A percentile compares a stretch with the other conserved stretches of the same genome.
phyloP scores from a whole-genome alignment of 2,888 invertebrate species.

The Erebia ligea region DNA sequence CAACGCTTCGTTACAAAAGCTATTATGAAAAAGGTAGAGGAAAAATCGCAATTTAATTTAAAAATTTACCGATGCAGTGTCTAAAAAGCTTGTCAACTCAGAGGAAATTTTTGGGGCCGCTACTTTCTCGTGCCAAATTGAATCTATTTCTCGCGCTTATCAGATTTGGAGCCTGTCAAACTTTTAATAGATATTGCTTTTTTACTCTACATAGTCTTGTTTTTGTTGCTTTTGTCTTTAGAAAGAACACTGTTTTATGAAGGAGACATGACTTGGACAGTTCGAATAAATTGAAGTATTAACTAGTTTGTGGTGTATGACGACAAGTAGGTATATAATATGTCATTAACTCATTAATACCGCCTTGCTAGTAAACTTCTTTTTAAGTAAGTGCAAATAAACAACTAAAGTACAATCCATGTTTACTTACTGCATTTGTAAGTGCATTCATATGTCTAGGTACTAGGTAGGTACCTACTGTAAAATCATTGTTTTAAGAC shows the following conservation, averaged over 20 bases:
- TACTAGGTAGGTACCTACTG: no score
- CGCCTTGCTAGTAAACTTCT: no score
- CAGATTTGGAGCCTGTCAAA: conserved; percentile 72
- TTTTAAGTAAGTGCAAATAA: no score
- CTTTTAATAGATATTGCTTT: conserved; percentile 67
- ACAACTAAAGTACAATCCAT: no score
- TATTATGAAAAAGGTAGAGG: conserved; percentile 16
- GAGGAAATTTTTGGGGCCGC: conserved; percentile 57
- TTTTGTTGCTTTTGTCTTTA: conserved; percentile 9
- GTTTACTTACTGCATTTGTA: no score
- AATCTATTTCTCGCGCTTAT: conserved; percentile 68
- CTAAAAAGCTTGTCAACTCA: conserved; percentile 50
- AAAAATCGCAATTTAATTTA: conserved; percentile 22
- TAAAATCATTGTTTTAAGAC: no score
- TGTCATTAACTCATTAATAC: no score
- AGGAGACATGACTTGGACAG: background rate
- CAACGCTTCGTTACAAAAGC: conserved; percentile 22
- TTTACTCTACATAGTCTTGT: conserved; percentile 32
- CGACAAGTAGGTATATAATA: no score
- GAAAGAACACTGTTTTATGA: background rate
- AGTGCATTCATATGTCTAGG: no score
- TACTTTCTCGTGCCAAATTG: conserved; percentile 67
- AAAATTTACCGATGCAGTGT: conserved; percentile 18
- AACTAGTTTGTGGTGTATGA: no score
- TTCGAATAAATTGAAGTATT: background rate